These are phyloP conservation scores for Drosophila tripunctata DNA, from an alignment of 2,888 invertebrate species.

Conservation along the genomic window DNA sequence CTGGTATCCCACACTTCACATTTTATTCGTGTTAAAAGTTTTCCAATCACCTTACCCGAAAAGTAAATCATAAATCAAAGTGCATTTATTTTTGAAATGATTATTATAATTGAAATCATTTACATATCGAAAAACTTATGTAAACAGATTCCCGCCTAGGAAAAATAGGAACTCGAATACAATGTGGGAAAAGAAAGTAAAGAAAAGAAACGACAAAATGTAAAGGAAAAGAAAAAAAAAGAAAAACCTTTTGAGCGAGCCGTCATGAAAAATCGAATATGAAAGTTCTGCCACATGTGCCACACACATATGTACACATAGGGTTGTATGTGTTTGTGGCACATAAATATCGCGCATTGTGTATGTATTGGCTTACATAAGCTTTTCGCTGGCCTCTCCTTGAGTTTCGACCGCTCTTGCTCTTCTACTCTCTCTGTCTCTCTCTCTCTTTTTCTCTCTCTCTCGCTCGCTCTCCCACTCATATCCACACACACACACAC, in stretches of 20 bases:
- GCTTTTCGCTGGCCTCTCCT: slow-evolving; percentile 64
- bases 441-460: slow-evolving; percentile 37
- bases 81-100: slow-evolving; percentile 12
- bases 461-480: slow-evolving; percentile 36
- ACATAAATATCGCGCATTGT: slow-evolving; percentile 70
- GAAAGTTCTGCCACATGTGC: slow-evolving; percentile 59
- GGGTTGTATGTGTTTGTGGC: slow-evolving; percentile 26
- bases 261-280: slow-evolving; percentile 72
- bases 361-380: slow-evolving; percentile 80
- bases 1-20: no score
- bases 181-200: neutral
- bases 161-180: neutral
- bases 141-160: slow-evolving; percentile 28
- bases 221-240: slow-evolving; percentile 9
- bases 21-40: no score
- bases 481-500: neutral
- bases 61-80: no score
- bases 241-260: slow-evolving; percentile 41
- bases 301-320: slow-evolving; percentile 5
- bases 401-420: slow-evolving; percentile 50
- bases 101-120: slow-evolving; percentile 44
- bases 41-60: no score
- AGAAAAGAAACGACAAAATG: neutral
- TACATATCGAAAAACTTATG: slow-evolving; percentile 47
- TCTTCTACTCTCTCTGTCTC: slow-evolving; percentile 12